A percentile compares a stretch with the other conserved stretches of the same genome.
Conservation (phyloP, 2,888 invertebrate species). For the Agonopterix alstromeriana region DNA sequence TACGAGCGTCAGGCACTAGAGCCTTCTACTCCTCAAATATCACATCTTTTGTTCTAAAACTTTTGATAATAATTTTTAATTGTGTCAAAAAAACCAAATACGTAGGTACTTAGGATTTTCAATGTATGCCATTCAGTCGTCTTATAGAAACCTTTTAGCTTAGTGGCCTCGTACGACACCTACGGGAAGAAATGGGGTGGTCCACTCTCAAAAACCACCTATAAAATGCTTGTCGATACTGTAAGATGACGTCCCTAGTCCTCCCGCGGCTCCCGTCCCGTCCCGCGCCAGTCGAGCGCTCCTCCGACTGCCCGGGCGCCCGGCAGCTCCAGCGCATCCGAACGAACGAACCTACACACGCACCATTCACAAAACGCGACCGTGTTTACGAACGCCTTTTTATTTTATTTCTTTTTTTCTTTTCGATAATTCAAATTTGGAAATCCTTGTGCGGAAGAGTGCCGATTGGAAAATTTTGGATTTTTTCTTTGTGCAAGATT, state of each 20-base stretch:
- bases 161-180: too few species aligned
- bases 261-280: constrained; percentile 32
- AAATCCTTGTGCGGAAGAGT: constrained; percentile 14
- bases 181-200: too few species aligned
- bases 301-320: constrained; percentile 61
- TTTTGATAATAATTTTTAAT: too few species aligned
- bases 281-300: constrained; percentile 24
- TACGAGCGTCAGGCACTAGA: too few species aligned
- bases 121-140: too few species aligned
- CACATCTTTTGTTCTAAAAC: too few species aligned
- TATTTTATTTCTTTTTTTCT: constrained; percentile 28
- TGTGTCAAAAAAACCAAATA: too few species aligned
- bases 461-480: constrained; percentile 37
- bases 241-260: constrained; percentile 8
- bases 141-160: too few species aligned
- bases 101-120: too few species aligned
- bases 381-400: constrained; percentile 57
- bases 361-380: constrained; percentile 43
- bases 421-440: constrained; percentile 19
- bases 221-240: too few species aligned
- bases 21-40: too few species aligned
- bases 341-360: constrained; percentile 64
- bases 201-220: too few species aligned
- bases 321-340: constrained; percentile 62
- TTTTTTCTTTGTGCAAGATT: constrained; percentile 12